Evolutionary conservation across 2,113 vertebrate genomes (phyloP).

Genomic region (Picathartes gymnocephalus): DNA sequence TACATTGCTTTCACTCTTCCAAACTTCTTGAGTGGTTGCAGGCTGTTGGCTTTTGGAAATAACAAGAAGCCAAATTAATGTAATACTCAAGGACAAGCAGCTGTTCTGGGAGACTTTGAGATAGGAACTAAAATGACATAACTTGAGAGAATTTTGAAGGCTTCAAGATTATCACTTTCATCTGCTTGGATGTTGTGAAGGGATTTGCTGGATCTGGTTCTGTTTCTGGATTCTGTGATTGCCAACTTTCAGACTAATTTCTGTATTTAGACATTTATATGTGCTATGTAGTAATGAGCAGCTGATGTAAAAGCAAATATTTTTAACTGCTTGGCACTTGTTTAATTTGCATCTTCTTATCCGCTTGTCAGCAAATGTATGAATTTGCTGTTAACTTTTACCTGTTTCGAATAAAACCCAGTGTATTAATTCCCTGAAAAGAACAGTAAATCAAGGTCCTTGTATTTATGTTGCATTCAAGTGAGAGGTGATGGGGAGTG

Average conservation of each 20-base stretch:
- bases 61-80: neutral
- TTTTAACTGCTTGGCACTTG: neutral
- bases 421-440: neutral
- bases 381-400: neutral
- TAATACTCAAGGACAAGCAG: neutral
- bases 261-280: neutral
- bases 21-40: neutral
- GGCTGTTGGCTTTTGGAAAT: neutral
- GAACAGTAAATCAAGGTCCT: neutral
- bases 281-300: neutral
- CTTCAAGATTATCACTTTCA: neutral
- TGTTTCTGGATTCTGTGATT: neutral
- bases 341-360: neutral
- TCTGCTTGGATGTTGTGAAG: neutral
- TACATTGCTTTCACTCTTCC: neutral
- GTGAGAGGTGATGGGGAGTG: neutral
- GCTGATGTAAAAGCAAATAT: neutral
- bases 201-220: neutral
- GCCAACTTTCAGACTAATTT: neutral
- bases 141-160: neutral
- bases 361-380: neutral
- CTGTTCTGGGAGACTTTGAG: neutral
- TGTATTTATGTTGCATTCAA: neutral
- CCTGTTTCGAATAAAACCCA: neutral
- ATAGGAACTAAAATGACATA: neutral